Evolutionary conservation across 1,140 invertebrate species (phyloP), one percentile per base, ranked within the genome.

Genomic region (Teleogryllus occipitalis): DNA sequence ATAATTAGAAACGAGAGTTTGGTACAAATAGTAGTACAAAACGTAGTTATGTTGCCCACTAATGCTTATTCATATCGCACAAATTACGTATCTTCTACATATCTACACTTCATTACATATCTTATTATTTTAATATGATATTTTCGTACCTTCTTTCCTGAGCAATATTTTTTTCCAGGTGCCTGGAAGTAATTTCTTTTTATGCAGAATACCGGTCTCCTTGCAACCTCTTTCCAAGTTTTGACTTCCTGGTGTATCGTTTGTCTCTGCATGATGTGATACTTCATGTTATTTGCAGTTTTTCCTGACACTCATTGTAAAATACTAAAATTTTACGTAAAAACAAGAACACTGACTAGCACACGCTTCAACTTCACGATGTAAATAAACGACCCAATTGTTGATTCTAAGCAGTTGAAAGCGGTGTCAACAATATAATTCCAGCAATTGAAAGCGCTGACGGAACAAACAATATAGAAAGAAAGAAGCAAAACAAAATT

Each of bases 1-100:
- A 39, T 5, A 1, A 39, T 39, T 39, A 39, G 5, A 39, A 39
- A 39, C 27, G 27, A 39, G 27, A 39, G 27, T 39, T 39, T 39
- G 27, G 27, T 39, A 39, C 27, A 39, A 39, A 39, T 39, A 39
- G n/a, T n/a, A n/a, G n/a, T n/a, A n/a, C n/a, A n/a, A n/a, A n/a
- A n/a, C n/a, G n/a, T 3, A 76, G 75, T 76, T 76, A 76, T 76
- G 75, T 76, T 76, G 3, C n/a, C n/a, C 39, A 76, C n/a, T 76
- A 18, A 76, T 75, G 75, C 54, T 72, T 72, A 72, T 72, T 72
- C 65, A 72, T 72, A 6, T 3, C n/a, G 1, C 14, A 72, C 14
- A 15, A 15, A 72, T 14, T 1, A 14, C n/a, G n/a, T n/a, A n/a
- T n/a, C n/a, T n/a, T n/a, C n/a, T n/a, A n/a, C n/a, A n/a, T n/a